Evolutionary conservation across 2,888 invertebrate species (phyloP).

Genomic region (Atethmia centrago): DNA sequence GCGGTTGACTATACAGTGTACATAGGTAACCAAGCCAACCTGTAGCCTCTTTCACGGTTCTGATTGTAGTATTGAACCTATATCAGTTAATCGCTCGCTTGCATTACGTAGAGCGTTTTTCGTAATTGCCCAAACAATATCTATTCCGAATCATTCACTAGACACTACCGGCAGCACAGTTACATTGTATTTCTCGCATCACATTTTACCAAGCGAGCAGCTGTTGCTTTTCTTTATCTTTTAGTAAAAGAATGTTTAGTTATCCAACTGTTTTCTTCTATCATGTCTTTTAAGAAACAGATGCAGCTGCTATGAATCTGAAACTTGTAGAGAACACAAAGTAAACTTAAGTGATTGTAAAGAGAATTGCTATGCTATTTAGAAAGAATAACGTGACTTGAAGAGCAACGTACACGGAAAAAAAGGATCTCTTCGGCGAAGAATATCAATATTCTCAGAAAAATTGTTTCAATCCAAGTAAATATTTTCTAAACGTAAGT

Average conservation of each 20-base stretch:
- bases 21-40: too few relatives aligned
- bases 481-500: too few relatives aligned
- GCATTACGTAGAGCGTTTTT: neutral
- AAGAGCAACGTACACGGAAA: neutral
- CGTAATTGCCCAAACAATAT: neutral
- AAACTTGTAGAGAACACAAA: neutral
- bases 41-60: neutral
- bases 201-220: neutral
- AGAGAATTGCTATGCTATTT: neutral
- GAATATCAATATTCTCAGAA: too few relatives aligned
- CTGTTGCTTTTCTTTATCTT: neutral
- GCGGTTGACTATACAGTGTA: neutral
- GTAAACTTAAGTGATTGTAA: neutral
- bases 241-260: neutral
- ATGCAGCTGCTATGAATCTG: conserved; percentile 10
- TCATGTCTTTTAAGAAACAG: neutral
- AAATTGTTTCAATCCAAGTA: too few relatives aligned
- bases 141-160: neutral
- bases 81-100: neutral
- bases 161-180: neutral
- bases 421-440: too few relatives aligned
- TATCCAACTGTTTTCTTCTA: neutral
- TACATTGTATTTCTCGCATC: neutral
- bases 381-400: neutral
- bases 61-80: neutral